Percentiles rank a stretch among this genome's conserved stretches.
These are phyloP conservation scores for Pecten maximus DNA, from an alignment of 2,888 invertebrate species.

Conservation along the genomic window DNA sequence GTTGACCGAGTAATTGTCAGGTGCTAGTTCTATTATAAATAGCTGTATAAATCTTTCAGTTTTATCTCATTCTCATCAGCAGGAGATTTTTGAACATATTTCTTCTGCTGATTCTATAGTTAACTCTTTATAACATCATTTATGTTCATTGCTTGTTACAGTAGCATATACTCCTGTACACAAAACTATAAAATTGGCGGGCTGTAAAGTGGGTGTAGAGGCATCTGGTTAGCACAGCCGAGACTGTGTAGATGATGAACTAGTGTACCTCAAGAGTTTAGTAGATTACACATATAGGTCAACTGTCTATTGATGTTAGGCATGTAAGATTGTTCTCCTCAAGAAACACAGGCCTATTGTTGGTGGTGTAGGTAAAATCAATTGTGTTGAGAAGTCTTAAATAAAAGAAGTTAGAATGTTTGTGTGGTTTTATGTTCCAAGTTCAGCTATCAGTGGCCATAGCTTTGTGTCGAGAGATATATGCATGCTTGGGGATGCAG, in stretches of 20 bases:
- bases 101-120: background rate
- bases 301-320: background rate
- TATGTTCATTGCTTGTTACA: background rate
- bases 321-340: background rate
- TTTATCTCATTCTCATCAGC: no score
- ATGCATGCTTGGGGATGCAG: no score
- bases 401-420: no score
- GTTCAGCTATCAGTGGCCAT: no score
- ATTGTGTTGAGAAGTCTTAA: background rate
- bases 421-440: no score
- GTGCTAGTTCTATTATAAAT: no score
- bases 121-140: background rate
- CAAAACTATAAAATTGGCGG: background rate
- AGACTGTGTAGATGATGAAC: background rate
- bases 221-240: background rate
- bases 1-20: no score
- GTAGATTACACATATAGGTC: constrained; percentile 27
- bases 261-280: background rate
- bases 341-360: background rate
- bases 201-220: background rate
- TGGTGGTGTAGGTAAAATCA: background rate
- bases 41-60: no score
- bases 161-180: background rate
- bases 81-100: no score
- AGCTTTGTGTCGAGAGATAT: no score